Evolutionary conservation across 2,888 invertebrate genomes (phyloP).

Genomic region (Ryuthela nishihirai): DNA sequence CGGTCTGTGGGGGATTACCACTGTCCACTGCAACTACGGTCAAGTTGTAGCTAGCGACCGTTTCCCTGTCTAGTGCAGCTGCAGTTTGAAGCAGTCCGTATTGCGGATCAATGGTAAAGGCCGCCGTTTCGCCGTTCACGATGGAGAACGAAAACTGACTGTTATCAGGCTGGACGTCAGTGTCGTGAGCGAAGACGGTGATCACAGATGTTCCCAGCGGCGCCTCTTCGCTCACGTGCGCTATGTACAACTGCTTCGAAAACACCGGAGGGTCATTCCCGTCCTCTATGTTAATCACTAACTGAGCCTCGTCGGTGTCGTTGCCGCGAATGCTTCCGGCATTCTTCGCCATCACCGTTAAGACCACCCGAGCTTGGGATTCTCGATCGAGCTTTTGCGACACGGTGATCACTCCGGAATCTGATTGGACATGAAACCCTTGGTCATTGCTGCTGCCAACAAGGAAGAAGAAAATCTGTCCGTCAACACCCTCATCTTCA

Average conservation of each 20-base stretch:
- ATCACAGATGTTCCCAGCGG: conserved; percentile 66
- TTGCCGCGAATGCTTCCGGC: conserved; percentile 88
- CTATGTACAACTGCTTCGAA: conserved; percentile 65
- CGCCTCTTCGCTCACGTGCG: conserved; percentile 74
- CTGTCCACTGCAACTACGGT: conserved; percentile 83
- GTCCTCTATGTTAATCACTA: conserved; percentile 87
- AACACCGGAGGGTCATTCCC: conserved; percentile 96
- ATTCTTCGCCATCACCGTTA: conserved; percentile 92
- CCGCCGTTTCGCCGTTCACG: conserved; percentile 77
- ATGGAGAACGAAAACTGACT: conserved; percentile 89
- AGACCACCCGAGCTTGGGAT: conserved; percentile 79
- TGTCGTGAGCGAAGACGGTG: conserved; percentile 79
- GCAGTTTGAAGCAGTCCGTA: conserved; percentile 74
- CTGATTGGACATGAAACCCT: conserved; percentile 76
- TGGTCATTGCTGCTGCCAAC: conserved; percentile 88
- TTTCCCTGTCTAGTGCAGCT: conserved; percentile 73
- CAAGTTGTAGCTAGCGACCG: conserved; percentile 66
- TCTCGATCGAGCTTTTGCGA: conserved; percentile 77
- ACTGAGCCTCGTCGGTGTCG: conserved; percentile 91
- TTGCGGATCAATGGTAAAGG: conserved; percentile 82
- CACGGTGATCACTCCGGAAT: conserved; percentile 75
- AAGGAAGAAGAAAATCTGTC: conserved; percentile 82
- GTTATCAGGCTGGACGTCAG: conserved; percentile 85
- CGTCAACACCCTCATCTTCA: conserved; percentile 81
- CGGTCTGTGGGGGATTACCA: conserved; percentile 82